Base-by-base conservation (phyloP, 1,140 invertebrate genomes). In the Lucilia sericata region DNA sequence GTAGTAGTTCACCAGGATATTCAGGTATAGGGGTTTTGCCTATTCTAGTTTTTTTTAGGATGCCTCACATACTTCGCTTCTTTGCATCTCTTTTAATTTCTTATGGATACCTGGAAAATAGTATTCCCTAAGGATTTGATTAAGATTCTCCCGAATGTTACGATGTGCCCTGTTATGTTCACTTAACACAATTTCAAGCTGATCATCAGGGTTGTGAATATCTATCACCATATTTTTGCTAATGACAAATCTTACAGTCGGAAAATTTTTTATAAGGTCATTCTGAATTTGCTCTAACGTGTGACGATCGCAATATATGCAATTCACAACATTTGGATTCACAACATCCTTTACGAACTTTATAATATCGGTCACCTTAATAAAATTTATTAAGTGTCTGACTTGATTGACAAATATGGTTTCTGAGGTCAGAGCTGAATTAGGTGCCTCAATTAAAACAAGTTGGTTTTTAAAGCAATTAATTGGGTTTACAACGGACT, bases 91-190 rank as follows among this genome's bases (percentile, higher is more conserved):
- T 60, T 60, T 19, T 17, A 82, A n/a, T 82, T 82, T 25, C 17
- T 10, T 36, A 82, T 82, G 36, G 47, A 55, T 82, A 25, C 47
- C 36, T 12, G 47, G 80, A 25, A 82, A 82, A 30, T 49, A 82
- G 55, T 60, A 82, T 82, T 82, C 65, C 5, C 34, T 25, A n/a
- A 21, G 14, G n/a, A 83, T 83, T 21, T 83, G 34, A n/a, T 83
- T 14, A 14, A 83, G 30, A 75, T 83, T 83, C 65, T 83, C 82
- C 25, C 55, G 82, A 8, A 76, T 14, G 9, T 12, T 51, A 17
- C 42, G 47, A 83, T 83, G 82, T 13, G 70, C 36, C 5, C 82
- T 17, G 47, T 83, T 83, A 25, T 83, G 82, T 65, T 83, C 82
- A 12, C 34, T 51, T 42, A 17, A 10, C 12, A 76, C n/a, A 25